Percentiles rank a stretch among this genome's conserved stretches.
Evolutionary conservation across 2,113 vertebrate genomes (phyloP).

Genomic region (Sminthopsis crassicaudata): DNA sequence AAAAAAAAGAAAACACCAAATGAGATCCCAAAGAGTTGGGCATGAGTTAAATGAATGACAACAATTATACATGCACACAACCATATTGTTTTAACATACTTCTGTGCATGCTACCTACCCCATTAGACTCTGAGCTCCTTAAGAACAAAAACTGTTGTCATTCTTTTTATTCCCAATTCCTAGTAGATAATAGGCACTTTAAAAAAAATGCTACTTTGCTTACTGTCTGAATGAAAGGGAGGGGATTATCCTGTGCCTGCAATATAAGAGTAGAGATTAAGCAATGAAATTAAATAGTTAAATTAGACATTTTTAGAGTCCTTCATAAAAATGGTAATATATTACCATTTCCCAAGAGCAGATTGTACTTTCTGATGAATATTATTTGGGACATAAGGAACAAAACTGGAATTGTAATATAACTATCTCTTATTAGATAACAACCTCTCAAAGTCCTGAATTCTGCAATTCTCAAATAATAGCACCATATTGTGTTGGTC

Average conservation of each 20-base stretch:
- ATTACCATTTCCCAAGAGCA: neutral
- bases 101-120: neutral
- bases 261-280: neutral
- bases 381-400: neutral
- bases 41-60: neutral
- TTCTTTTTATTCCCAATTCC: neutral
- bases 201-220: neutral
- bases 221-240: neutral
- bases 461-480: neutral
- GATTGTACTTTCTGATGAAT: neutral
- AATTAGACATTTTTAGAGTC: neutral
- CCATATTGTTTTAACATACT: neutral
- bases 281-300: neutral
- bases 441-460: neutral
- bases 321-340: conserved; percentile 12
- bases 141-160: neutral
- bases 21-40: neutral
- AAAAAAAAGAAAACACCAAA: neutral
- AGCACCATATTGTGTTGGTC: neutral
- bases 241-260: neutral
- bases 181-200: neutral
- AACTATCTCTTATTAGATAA: neutral
- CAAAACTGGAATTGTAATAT: neutral
- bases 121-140: neutral
- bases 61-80: neutral